Percentiles rank a stretch among this genome's conserved stretches.
Evolutionary conservation across 2,797 vertebrate species (phyloP).

Genomic region (Hypotaenidia okinawae): DNA sequence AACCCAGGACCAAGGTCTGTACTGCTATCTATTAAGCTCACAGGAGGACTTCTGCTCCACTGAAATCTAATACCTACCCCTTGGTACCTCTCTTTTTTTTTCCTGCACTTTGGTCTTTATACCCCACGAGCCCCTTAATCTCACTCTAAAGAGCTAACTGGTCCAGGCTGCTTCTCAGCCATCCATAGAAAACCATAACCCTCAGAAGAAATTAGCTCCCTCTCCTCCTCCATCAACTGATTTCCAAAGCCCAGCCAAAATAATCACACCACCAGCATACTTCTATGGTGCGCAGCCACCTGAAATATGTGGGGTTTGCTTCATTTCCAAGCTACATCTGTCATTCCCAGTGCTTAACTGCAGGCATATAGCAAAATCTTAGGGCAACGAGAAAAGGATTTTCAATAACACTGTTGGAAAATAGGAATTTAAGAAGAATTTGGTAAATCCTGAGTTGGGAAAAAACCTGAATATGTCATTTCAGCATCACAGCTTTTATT

Average conservation of each 20-base stretch:
- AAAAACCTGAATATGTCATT: constrained; percentile 27
- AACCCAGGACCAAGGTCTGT: not conserved
- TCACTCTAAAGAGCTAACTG: not conserved
- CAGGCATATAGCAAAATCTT: not conserved
- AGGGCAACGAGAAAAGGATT: not conserved
- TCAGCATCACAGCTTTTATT: constrained; percentile 16
- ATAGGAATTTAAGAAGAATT: constrained; percentile 18
- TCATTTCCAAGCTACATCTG: constrained; percentile 19
- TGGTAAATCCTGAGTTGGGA: not conserved
- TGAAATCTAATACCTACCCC: not conserved
- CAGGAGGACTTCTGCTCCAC: not conserved
- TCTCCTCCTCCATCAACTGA: not conserved
- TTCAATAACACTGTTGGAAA: not conserved
- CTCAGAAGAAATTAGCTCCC: constrained; percentile 16
- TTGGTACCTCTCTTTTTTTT: not conserved
- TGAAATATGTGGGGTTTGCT: not conserved
- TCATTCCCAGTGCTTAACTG: not conserved
- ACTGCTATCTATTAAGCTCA: not conserved
- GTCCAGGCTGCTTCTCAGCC: not conserved
- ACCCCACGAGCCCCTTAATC: not conserved
- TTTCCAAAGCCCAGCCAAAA: constrained; percentile 44
- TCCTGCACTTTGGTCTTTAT: not conserved
- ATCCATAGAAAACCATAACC: not conserved
- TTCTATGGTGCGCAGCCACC: not conserved
- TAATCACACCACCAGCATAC: not conserved